Evolutionary conservation across 2,797 vertebrate species (phyloP), one percentile per base, ranked within the genome.

Genomic region (Ispidina lecontei): DNA sequence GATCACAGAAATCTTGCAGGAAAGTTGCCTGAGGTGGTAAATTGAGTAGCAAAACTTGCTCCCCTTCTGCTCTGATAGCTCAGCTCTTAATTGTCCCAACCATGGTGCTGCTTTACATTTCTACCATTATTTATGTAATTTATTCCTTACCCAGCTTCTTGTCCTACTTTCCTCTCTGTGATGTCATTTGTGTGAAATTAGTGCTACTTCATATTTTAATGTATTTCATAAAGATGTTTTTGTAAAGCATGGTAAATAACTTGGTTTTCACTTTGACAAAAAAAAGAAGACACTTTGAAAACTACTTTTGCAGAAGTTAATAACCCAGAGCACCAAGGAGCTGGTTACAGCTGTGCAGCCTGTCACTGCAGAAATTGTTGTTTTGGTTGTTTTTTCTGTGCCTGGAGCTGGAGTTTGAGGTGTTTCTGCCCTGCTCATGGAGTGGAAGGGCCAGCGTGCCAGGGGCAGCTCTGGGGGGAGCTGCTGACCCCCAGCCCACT

Each of bases 1-100:
- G 72, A 31, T 77, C 76, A 9, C 44, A 41, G 72, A 18, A 76
- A 14, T 54, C 12, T 17, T 5, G 47, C 6, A 47, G 68, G 56
- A 28, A 19, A 22, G 58, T 17, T 33, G 55, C 52, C 22, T 0
- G 0, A 9, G 15, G 63, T 71, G 25, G n/a, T 16, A 2, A 26
- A 5, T 0, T 1, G 55, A 20, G 59, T 9, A 35, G 51, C 52
- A 82, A 12, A 84, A 37, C 78, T 60, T 5, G 7, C 28, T 51
- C 51, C 6, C 26, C 14, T 9, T 21, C 46, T 64, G 51, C 33
- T n/a, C 10, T 8, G 12, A 9, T 2, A 44, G 41, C 10, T 9
- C 2, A 28, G 25, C 43, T 58, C 31, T 31, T 43, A 51, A 12
- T n/a, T 60, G 43, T 52, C 46, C 43, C 56, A 37, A 0, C 39